A percentile compares a stretch with the other conserved stretches of the same genome.
phyloP scores from a whole-genome alignment of 2,888 invertebrate genomes.

The Leptinotarsa peninsularis region DNA sequence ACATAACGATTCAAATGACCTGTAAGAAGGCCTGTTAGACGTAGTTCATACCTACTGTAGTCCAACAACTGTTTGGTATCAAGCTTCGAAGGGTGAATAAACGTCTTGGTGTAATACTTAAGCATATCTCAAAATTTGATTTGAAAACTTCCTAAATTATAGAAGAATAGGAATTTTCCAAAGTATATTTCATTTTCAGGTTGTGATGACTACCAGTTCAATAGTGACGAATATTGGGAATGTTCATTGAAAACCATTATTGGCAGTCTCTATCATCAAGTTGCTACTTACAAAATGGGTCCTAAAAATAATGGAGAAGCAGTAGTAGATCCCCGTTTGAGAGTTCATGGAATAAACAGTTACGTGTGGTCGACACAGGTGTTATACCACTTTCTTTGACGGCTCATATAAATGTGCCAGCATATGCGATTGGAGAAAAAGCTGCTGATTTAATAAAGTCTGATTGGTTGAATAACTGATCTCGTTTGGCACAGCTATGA shows the following conservation, averaged over 20 bases:
- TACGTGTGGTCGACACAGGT: constrained; percentile 66
- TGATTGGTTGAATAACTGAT: constrained; percentile 26
- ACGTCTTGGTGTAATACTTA: no score
- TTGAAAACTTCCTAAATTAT: no score
- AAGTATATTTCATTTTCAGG: no score
- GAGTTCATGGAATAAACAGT: constrained; percentile 66
- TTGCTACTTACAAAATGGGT: constrained; percentile 69
- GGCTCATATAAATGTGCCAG: constrained; percentile 69
- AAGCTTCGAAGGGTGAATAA: no score
- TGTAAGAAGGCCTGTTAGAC: no score
- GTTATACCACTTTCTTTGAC: constrained; percentile 69
- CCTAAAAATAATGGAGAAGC: constrained; percentile 67
- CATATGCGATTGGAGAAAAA: constrained; percentile 71
- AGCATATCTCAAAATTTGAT: no score
- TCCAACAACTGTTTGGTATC: no score
- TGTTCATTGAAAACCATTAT: constrained; percentile 67
- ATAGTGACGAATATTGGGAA: constrained; percentile 69
- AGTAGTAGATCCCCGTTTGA: constrained; percentile 69
- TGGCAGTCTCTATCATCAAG: constrained; percentile 68
- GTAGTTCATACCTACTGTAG: no score
- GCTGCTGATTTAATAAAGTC: constrained; percentile 68
- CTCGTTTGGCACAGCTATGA: not conserved
- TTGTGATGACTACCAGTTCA: constrained; percentile 52
- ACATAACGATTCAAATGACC: no score
- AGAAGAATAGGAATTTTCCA: no score